These are phyloP conservation scores for Pagetopsis macropterus DNA, from an alignment of 2,797 vertebrate genomes.

Conservation along the genomic window DNA sequence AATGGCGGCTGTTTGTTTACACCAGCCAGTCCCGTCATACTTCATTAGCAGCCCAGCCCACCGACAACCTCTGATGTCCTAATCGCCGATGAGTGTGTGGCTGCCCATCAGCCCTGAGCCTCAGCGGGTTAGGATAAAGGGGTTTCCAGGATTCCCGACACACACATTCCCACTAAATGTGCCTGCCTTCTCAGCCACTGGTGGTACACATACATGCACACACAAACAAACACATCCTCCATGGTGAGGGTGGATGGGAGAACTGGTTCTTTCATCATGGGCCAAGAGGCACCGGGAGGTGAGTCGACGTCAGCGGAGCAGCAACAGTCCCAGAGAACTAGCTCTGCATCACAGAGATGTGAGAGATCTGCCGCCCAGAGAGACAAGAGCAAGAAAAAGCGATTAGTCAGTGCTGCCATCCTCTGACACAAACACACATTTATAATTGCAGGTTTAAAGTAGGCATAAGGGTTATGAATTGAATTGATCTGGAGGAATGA, in stretches of 20 bases:
- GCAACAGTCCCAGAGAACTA: slow-evolving; percentile 68
- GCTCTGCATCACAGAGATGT: slow-evolving; percentile 82
- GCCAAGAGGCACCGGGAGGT: slow-evolving; percentile 74
- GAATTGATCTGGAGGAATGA: background rate
- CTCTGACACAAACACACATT: slow-evolving; percentile 37
- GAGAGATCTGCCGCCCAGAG: slow-evolving; percentile 77
- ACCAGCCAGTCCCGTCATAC: slow-evolving; percentile 80
- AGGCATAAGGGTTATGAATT: background rate
- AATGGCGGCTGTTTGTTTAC: slow-evolving; percentile 84
- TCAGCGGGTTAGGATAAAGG: slow-evolving; percentile 69
- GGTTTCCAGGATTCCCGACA: slow-evolving; percentile 56
- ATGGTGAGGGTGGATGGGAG: slow-evolving; percentile 45
- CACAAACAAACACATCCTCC: slow-evolving; percentile 34
- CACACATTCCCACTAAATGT: slow-evolving; percentile 62
- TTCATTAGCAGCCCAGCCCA: slow-evolving; percentile 84
- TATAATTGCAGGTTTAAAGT: background rate
- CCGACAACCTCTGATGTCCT: slow-evolving; percentile 81
- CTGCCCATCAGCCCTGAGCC: slow-evolving; percentile 67
- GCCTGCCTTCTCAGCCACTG: slow-evolving; percentile 61
- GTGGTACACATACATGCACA: slow-evolving; percentile 41
- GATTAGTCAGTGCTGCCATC: slow-evolving; percentile 62
- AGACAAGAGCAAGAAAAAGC: slow-evolving; percentile 50
- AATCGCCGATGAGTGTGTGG: slow-evolving; percentile 73
- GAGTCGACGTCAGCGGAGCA: slow-evolving; percentile 66
- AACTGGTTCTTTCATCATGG: slow-evolving; percentile 73